These are phyloP conservation scores for Oceanites oceanicus DNA, from an alignment of 2,113 vertebrate genomes.

Conservation along the genomic window DNA sequence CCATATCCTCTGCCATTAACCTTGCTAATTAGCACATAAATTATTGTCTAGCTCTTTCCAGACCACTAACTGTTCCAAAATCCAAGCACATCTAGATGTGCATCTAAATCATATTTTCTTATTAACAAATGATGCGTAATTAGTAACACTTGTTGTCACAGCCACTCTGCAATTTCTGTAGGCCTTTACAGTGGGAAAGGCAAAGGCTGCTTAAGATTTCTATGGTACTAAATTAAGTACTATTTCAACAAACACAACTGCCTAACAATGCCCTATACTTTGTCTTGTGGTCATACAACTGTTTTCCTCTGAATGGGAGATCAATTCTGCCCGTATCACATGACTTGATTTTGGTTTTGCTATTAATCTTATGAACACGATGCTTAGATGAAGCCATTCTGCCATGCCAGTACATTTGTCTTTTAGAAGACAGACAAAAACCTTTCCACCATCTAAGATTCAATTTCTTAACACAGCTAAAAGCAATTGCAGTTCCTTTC, in stretches of 20 bases:
- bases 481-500: background rate
- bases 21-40: background rate
- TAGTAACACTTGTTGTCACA: background rate
- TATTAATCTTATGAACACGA: background rate
- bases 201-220: background rate
- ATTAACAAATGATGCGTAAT: background rate
- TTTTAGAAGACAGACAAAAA: background rate
- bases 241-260: background rate
- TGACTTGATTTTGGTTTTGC: background rate
- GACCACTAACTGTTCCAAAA: background rate
- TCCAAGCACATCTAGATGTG: background rate
- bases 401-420: background rate
- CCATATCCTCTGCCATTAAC: background rate
- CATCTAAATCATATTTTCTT: background rate
- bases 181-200: background rate
- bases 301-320: background rate
- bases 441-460: background rate
- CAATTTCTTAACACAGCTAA: background rate
- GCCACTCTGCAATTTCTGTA: background rate
- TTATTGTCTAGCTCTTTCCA: background rate
- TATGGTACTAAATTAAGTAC: background rate
- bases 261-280: background rate
- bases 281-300: background rate
- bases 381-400: background rate
- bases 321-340: background rate